A percentile compares a stretch with the other conserved stretches of the same genome.
Conservation (phyloP, 2,113 vertebrate species). For the Dolichallabes microphthalmus region DNA sequence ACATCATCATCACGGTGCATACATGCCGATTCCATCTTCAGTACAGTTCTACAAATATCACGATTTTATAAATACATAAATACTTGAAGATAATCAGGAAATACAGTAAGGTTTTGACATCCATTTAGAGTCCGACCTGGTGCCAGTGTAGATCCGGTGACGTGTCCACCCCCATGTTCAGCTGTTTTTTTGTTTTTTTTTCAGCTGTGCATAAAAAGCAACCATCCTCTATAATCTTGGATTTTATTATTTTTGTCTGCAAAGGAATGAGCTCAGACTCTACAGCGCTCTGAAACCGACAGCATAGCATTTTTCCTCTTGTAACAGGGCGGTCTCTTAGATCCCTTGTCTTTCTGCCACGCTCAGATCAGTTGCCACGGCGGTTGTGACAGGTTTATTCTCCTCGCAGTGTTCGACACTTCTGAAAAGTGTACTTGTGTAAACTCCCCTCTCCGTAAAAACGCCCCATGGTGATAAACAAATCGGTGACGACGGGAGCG, state of each 20-base stretch:
- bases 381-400: not conserved
- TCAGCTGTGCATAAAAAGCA: not conserved
- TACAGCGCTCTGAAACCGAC: not conserved
- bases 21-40: too few species aligned
- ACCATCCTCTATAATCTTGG: too few species aligned
- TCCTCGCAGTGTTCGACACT: not conserved
- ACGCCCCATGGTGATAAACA: not conserved
- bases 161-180: not conserved
- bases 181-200: not conserved
- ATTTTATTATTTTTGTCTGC: too few species aligned
- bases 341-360: not conserved
- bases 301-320: not conserved
- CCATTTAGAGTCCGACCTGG: not conserved
- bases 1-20: too few species aligned
- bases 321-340: not conserved
- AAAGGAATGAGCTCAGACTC: not conserved
- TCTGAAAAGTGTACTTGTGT: not conserved
- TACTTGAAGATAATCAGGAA: too few species aligned
- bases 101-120: not conserved
- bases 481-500: not conserved
- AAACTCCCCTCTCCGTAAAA: not conserved
- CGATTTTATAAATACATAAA: not conserved
- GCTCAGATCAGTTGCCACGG: not conserved
- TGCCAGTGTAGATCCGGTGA: not conserved
- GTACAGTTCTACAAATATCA: too few species aligned